phyloP scores from a whole-genome alignment of 2,888 invertebrate genomes.

The Gisinianus flammeolus region DNA sequence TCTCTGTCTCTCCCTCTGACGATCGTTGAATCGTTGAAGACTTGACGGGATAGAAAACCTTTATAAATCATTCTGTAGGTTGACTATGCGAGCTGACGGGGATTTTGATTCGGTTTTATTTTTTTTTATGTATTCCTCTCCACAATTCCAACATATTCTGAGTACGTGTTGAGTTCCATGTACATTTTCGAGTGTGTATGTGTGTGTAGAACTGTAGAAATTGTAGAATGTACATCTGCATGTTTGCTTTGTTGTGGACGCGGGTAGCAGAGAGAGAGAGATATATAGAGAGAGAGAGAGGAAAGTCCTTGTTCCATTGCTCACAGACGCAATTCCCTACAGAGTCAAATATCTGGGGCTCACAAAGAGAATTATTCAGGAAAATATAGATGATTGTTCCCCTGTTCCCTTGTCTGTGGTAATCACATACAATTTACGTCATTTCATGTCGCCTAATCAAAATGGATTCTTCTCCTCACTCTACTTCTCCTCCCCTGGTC shows the following conservation, averaged over 20 bases:
- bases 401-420: slow-evolving; percentile 45
- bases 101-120: background rate
- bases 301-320: slow-evolving; percentile 17
- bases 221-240: background rate
- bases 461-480: slow-evolving; percentile 47
- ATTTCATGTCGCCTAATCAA: slow-evolving; percentile 49
- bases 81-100: background rate
- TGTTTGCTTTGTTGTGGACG: slow-evolving; percentile 40
- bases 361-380: slow-evolving; percentile 57
- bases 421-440: slow-evolving; percentile 54
- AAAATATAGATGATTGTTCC: slow-evolving; percentile 54
- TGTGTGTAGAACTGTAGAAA: background rate
- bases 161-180: background rate
- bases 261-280: slow-evolving; percentile 20
- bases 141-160: background rate
- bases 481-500: background rate
- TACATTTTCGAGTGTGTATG: too few species aligned
- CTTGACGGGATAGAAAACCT: background rate
- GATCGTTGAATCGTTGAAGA: background rate
- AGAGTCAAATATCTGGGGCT: slow-evolving; percentile 37
- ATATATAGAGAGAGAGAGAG: slow-evolving; percentile 11
- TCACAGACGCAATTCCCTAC: slow-evolving; percentile 37
- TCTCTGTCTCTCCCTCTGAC: slow-evolving; percentile 5
- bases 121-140: background rate
- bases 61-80: background rate